Conservation (phyloP, 1,140 invertebrate genomes). For the Elymnias hypermnestra region DNA sequence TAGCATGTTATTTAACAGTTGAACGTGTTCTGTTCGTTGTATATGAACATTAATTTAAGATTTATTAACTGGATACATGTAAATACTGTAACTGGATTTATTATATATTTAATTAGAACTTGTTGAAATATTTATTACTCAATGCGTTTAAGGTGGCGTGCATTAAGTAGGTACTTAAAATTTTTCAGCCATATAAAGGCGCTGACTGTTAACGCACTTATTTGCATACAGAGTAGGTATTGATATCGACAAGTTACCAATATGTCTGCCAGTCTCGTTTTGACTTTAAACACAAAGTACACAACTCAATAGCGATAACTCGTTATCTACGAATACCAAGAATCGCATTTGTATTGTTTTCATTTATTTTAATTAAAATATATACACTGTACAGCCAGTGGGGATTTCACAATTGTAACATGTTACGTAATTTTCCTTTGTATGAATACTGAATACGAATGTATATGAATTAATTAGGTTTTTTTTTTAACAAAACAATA, state of each 20-base stretch:
- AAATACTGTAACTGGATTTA: background rate
- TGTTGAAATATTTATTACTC: constrained; percentile 1
- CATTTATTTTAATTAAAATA: constrained; percentile 25
- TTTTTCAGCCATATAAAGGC: constrained; percentile 5
- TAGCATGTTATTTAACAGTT: no score
- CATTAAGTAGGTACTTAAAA: constrained; percentile 4
- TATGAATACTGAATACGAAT: no score
- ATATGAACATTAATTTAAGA: no score
- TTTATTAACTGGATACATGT: no score
- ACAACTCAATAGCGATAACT: constrained; percentile 28
- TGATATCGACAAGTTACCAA: constrained; percentile 4
- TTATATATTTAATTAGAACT: background rate
- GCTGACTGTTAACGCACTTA: constrained; percentile 10
- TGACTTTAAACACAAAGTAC: constrained; percentile 22
- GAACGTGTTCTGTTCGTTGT: no score
- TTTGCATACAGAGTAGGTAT: constrained; percentile 23
- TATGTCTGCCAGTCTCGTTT: constrained; percentile 13
- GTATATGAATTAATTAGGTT: no score
- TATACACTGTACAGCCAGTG: background rate
- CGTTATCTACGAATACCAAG: constrained; percentile 30
- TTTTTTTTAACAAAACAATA: no score
- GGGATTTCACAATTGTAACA: constrained; percentile 9
- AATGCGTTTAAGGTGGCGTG: background rate
- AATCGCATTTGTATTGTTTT: constrained; percentile 24
- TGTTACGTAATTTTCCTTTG: no score